Percentiles rank a stretch among this genome's conserved stretches.
phyloP scores from a whole-genome alignment of 2,113 vertebrate species.

The Limanda limanda region DNA sequence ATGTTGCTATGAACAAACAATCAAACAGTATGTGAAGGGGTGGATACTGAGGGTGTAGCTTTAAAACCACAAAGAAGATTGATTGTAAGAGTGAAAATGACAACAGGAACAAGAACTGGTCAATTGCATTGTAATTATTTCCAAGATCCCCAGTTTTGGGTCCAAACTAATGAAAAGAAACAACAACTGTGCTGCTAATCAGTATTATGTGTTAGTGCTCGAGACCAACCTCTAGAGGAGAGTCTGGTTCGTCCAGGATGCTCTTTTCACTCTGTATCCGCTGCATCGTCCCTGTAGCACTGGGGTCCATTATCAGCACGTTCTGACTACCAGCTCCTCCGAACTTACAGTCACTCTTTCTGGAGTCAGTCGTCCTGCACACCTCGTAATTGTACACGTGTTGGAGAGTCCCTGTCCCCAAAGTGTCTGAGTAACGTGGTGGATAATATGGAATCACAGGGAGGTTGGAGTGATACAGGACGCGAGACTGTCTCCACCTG shows the following conservation, averaged over 20 bases:
- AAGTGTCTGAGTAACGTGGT: constrained; percentile 17
- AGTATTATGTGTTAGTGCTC: neutral
- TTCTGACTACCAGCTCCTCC: constrained; percentile 16
- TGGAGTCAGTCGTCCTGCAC: constrained; percentile 21
- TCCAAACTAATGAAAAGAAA: neutral
- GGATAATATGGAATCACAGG: constrained; percentile 19
- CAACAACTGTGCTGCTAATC: neutral
- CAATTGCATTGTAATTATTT: neutral
- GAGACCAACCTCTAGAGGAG: constrained; percentile 3
- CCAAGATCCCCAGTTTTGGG: neutral
- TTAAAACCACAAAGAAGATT: no score
- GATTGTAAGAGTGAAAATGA: neutral
- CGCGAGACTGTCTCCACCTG: constrained; percentile 7
- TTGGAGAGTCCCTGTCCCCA: constrained; percentile 19
- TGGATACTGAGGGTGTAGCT: no score
- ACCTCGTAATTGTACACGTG: constrained; percentile 19
- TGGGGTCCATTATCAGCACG: constrained; percentile 16
- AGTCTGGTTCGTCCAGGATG: constrained; percentile 16
- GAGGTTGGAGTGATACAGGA: neutral
- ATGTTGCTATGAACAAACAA: no score
- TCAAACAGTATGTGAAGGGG: no score
- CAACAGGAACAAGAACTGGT: neutral
- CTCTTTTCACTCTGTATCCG: constrained; percentile 7
- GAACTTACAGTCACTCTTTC: constrained; percentile 23
- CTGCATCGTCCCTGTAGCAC: constrained; percentile 16